A percentile compares a stretch with the other conserved stretches of the same genome.
phyloP scores from a whole-genome alignment of 2,888 invertebrate genomes.

The Philhelius pedissequus region DNA sequence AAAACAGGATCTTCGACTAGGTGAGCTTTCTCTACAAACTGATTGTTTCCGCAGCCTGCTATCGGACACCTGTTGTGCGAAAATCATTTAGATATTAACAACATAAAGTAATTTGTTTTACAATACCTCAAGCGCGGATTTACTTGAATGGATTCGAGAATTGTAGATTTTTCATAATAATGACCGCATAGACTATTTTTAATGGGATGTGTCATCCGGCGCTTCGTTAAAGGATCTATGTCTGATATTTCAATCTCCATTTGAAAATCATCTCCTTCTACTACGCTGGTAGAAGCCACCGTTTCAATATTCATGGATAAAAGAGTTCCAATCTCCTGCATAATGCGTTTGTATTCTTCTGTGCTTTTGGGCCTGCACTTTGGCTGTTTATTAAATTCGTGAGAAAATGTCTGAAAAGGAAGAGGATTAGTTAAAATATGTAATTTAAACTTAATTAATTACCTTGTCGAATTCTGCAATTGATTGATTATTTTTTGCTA shows the following conservation, averaged over 20 bases:
- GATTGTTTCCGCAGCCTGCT: constrained; percentile 80
- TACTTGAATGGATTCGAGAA: constrained; percentile 77
- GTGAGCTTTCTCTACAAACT: constrained; percentile 75
- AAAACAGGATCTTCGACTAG: constrained; percentile 79
- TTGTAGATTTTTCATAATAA: constrained; percentile 79
- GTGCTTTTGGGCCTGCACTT: constrained; percentile 59
- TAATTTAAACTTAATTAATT: neutral
- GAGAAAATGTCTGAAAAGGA: constrained; percentile 21
- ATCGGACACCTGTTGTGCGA: constrained; percentile 75
- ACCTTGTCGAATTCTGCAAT: constrained; percentile 38
- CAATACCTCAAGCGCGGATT: constrained; percentile 75
- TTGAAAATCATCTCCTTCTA: constrained; percentile 70
- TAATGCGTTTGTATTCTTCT: constrained; percentile 69
- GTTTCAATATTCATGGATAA: constrained; percentile 12
- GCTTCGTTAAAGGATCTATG: constrained; percentile 81
- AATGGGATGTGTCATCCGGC: constrained; percentile 80
- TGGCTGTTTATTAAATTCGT: constrained; percentile 24
- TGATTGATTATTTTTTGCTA: constrained; percentile 26
- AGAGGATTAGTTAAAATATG: neutral
- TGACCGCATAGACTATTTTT: constrained; percentile 80
- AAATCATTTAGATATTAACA: neutral
- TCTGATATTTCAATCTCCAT: constrained; percentile 73
- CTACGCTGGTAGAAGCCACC: constrained; percentile 29
- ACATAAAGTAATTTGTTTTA: neutral
- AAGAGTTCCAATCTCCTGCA: constrained; percentile 25